phyloP scores from a whole-genome alignment of 2,888 invertebrate genomes.

The Cylloceria caligata region DNA sequence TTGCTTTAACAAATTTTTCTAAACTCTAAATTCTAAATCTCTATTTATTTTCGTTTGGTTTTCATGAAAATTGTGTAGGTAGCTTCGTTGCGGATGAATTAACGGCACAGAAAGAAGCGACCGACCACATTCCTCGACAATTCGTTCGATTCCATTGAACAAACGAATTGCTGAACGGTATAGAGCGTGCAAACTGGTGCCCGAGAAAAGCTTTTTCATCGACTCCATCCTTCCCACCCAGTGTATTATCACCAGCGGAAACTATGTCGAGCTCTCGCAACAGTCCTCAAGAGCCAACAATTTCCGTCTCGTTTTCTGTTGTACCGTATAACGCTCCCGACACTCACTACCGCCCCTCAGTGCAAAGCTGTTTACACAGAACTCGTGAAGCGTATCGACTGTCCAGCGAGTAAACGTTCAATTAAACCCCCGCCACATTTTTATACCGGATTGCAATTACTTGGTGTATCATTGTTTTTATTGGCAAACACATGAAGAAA shows the following conservation, averaged over 20 bases:
- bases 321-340: not conserved
- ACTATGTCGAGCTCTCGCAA: slow-evolving; percentile 33
- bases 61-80: slow-evolving; percentile 1
- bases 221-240: slow-evolving; percentile 8
- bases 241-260: slow-evolving; percentile 53
- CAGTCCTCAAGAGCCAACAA: slow-evolving; percentile 48
- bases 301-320: slow-evolving; percentile 59
- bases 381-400: slow-evolving; percentile 58
- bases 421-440: slow-evolving; percentile 57
- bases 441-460: slow-evolving; percentile 55
- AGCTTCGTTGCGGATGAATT: slow-evolving; percentile 51
- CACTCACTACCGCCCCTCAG: not conserved
- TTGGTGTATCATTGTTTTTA: slow-evolving; percentile 13
- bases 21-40: not conserved
- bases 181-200: slow-evolving; percentile 58
- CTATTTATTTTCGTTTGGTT: not conserved
- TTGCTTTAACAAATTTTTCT: not conserved
- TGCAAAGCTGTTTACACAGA: slow-evolving; percentile 61
- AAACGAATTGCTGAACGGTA: slow-evolving; percentile 41
- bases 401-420: slow-evolving; percentile 57
- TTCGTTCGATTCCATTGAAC: slow-evolving; percentile 62
- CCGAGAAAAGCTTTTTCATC: slow-evolving; percentile 51
- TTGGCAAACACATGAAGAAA: slow-evolving; percentile 1
- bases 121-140: slow-evolving; percentile 33
- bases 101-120: slow-evolving; percentile 58